These are phyloP conservation scores for Epinotia brunnichana DNA, from an alignment of 2,888 invertebrate genomes.

Conservation along the genomic window DNA sequence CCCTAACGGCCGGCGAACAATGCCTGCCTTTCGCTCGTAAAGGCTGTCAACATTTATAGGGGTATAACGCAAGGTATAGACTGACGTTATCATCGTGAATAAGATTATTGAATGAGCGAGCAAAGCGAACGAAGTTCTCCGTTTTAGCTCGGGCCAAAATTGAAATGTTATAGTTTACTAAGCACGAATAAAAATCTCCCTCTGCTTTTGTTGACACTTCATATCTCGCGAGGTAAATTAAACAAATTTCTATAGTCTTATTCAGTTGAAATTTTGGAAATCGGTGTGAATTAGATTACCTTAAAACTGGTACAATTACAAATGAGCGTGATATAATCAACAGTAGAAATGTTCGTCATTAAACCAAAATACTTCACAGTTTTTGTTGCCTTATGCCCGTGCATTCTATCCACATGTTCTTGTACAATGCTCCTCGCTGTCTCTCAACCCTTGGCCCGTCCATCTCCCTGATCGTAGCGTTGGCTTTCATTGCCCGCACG, in stretches of 20 bases:
- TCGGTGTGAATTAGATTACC: too few relatives aligned
- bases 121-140: too few relatives aligned
- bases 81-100: not conserved
- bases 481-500: slow-evolving; percentile 26
- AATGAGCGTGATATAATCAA: too few relatives aligned
- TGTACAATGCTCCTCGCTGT: not conserved
- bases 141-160: too few relatives aligned
- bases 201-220: too few relatives aligned
- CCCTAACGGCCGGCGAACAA: slow-evolving; percentile 28
- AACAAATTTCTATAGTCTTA: too few relatives aligned
- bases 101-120: not conserved
- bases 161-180: too few relatives aligned
- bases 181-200: too few relatives aligned
- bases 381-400: not conserved
- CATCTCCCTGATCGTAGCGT: slow-evolving; percentile 1
- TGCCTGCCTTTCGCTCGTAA: slow-evolving; percentile 41
- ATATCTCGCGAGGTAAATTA: too few relatives aligned
- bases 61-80: not conserved
- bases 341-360: not conserved
- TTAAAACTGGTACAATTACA: too few relatives aligned
- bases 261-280: too few relatives aligned
- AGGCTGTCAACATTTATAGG: slow-evolving; percentile 21
- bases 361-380: not conserved
- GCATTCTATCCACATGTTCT: not conserved
- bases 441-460: not conserved